Evolutionary conservation across 2,113 vertebrate genomes (phyloP), one percentile per base, ranked within the genome.

Genomic region (Epinephelus cyanopodus): DNA sequence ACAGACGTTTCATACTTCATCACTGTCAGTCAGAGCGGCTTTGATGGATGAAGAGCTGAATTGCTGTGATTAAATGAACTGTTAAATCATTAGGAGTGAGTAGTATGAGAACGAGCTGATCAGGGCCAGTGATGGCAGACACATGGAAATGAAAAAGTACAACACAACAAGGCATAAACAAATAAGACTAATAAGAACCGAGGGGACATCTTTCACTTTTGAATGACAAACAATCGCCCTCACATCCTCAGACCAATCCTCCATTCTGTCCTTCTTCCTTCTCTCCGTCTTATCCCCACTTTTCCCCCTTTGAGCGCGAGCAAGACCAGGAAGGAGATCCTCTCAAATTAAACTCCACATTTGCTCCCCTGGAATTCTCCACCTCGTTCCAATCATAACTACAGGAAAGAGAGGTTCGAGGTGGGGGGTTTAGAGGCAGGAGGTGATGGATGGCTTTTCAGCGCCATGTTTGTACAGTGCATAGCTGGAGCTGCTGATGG

Each of bases 361-460:
- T 86, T 13, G 27, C 88, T 74, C 80, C 85, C 63, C 80, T 73
- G 74, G 87, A 86, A 85, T 87, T 68, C 81, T 75, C 60, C 2
- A 27, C 68, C 77, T 88, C 8, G 67, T 74, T 93, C 90, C 91
- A 90, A 92, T 90, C 89, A 85, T 71, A 93, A 93, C 89, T 87
- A 57, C 65, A 77, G 89, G 79, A 91, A 65, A 68, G 63, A 85
- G 66, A 64, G 68, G 68, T 29, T 71, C 6, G 13, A 48, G 52
- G 69, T 27, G 21, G 61, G 33, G 47, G 50, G 21, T 6, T 17
- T 0, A 6, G 67, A 81, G 37, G 68, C 66, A 65, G 73, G 85
- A 71, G 79, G 79, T 92, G 93, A 93, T 90, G 92, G 92, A 95
- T 91, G 89, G 63, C 74, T 90, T 92, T 84, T 88, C 90, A 58